phyloP scores from a whole-genome alignment of 2,113 vertebrate species.

The Machaerirhynchus nigripectus region DNA sequence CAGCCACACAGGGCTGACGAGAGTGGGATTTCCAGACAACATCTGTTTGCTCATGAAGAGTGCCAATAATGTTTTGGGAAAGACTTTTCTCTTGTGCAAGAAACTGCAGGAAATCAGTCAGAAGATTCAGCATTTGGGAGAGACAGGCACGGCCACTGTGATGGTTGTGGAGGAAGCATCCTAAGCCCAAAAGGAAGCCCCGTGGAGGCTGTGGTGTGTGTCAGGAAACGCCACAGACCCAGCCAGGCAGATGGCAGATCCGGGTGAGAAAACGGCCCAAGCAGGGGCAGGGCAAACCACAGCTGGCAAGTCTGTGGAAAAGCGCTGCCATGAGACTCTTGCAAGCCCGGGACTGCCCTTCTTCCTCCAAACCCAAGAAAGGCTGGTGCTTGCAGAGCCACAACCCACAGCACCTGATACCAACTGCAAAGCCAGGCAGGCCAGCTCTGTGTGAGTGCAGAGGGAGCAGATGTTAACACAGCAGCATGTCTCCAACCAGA shows the following conservation, averaged over 20 bases:
- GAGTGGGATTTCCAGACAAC: not conserved
- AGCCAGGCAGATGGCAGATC: rapidly evolving
- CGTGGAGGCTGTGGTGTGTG: rapidly evolving
- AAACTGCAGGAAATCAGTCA: not conserved
- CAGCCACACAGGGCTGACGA: rapidly evolving
- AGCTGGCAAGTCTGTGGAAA: not conserved
- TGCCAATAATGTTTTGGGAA: not conserved
- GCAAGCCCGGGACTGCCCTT: not conserved
- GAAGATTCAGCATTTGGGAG: not conserved
- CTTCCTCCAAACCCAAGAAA: too few relatives aligned
- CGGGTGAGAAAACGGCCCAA: not conserved
- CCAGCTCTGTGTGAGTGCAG: rapidly evolving
- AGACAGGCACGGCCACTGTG: not conserved
- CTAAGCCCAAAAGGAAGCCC: not conserved
- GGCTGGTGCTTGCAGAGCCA: rapidly evolving
- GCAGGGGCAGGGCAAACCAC: not conserved
- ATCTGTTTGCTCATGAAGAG: not conserved
- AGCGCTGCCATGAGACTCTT: not conserved
- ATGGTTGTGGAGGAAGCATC: not conserved
- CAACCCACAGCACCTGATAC: not conserved
- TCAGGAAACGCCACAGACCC: not conserved
- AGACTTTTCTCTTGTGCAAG: not conserved
- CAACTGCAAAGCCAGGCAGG: rapidly evolving
- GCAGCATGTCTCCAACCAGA: not conserved
- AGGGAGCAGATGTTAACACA: not conserved